A percentile compares a stretch with the other conserved stretches of the same genome.
Evolutionary conservation across 2,113 vertebrate species (phyloP).

Genomic region (Cyrtonyx montezumae): DNA sequence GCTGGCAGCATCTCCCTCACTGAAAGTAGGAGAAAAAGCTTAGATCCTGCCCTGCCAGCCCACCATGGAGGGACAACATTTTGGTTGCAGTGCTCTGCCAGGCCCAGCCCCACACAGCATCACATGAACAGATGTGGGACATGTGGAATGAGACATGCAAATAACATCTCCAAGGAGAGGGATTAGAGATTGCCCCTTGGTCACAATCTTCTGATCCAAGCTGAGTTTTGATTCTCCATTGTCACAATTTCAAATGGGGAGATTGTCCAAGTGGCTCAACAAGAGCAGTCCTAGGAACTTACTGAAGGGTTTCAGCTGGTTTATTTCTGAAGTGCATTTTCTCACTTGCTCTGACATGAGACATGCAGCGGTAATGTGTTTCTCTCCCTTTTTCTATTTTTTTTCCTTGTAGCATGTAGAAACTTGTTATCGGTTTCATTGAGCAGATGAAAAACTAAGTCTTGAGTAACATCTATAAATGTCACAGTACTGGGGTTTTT

Average conservation of each 20-base stretch:
- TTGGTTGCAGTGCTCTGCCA: neutral
- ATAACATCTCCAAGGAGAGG: neutral
- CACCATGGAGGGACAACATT: neutral
- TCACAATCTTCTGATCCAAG: neutral
- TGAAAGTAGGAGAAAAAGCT: neutral
- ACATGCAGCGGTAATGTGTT: neutral
- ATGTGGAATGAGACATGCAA: neutral
- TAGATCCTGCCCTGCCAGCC: neutral
- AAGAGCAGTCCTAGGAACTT: neutral
- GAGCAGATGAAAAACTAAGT: constrained; percentile 32
- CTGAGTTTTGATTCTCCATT: neutral
- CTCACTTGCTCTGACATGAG: neutral
- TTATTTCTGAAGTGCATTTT: neutral
- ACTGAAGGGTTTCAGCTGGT: neutral
- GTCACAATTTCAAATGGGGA: neutral
- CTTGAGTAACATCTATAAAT: constrained; percentile 58
- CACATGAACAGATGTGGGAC: fast-evolving
- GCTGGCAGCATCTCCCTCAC: neutral
- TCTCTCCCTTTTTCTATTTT: neutral
- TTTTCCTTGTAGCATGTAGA: neutral
- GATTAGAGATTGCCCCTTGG: neutral
- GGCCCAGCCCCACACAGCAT: neutral
- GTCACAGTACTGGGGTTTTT: constrained; percentile 14
- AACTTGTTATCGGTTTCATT: constrained; percentile 38
- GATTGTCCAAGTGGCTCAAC: neutral